These are phyloP conservation scores for Peromyscus attwateri DNA, from an alignment of 2,797 vertebrate genomes.

Conservation along the genomic window DNA sequence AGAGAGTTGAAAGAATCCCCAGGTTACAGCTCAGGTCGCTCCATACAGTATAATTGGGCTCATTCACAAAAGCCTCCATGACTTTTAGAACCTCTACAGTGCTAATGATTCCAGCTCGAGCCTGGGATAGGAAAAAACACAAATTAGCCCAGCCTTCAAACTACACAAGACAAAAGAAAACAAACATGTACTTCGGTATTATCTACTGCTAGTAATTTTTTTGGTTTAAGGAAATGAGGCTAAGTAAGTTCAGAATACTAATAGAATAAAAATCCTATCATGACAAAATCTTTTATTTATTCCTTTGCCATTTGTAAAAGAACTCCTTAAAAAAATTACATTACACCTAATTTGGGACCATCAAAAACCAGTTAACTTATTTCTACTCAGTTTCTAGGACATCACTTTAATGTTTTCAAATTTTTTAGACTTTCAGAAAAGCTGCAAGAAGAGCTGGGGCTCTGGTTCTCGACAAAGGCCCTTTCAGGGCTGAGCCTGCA, in stretches of 20 bases:
- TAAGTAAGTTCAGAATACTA: conserved; percentile 29
- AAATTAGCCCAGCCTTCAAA: conserved; percentile 76
- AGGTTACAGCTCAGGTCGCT: conserved; percentile 99
- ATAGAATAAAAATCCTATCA: conserved; percentile 57
- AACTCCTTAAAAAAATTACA: not conserved
- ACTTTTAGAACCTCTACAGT: conserved; percentile 98
- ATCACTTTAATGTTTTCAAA: conserved; percentile 62
- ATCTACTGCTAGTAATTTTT: conserved; percentile 50
- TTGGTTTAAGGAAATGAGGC: conserved; percentile 50
- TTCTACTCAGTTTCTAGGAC: conserved; percentile 54
- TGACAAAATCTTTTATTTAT: conserved; percentile 35
- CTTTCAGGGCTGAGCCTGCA: conserved; percentile 63
- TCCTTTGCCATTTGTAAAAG: conserved; percentile 60
- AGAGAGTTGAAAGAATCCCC: conserved; percentile 95
- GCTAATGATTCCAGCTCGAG: conserved; percentile 98
- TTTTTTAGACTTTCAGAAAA: conserved; percentile 72
- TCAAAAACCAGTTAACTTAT: conserved; percentile 31
- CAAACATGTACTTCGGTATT: conserved; percentile 61
- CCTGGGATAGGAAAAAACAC: conserved; percentile 89
- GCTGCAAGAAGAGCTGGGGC: conserved; percentile 59
- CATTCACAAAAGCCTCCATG: conserved; percentile 99
- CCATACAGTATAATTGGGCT: conserved; percentile 99
- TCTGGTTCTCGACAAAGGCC: conserved; percentile 70
- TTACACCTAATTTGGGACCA: conserved; percentile 28
- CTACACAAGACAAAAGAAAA: conserved; percentile 32